Percentiles rank a stretch among this genome's conserved stretches.
phyloP scores from a whole-genome alignment of 2,113 vertebrate genomes.

The Nettapus auritus region DNA sequence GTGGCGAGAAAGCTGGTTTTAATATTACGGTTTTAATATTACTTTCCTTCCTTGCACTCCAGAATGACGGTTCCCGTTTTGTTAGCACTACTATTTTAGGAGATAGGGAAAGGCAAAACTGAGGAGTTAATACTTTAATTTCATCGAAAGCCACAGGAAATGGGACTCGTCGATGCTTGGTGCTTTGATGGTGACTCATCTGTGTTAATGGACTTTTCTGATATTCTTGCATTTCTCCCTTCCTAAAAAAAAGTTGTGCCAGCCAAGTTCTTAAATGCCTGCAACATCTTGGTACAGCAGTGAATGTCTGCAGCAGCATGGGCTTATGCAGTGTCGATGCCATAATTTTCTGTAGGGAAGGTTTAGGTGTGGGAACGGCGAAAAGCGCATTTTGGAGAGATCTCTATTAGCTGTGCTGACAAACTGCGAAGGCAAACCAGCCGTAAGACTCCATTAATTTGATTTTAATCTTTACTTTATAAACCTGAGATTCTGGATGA shows the following conservation, averaged over 20 bases:
- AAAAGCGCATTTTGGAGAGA: background rate
- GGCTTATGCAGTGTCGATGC: background rate
- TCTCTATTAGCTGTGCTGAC: constrained; percentile 17
- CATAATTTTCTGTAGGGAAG: background rate
- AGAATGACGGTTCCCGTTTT: background rate
- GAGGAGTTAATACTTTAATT: background rate
- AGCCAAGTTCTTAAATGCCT: background rate
- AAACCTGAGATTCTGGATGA: constrained; percentile 43
- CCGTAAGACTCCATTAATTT: constrained; percentile 36
- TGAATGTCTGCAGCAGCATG: background rate
- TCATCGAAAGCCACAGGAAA: background rate
- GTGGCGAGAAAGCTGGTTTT: background rate
- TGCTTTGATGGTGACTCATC: background rate
- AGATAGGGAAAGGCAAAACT: background rate
- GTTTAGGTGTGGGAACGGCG: background rate
- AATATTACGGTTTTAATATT: constrained; percentile 9
- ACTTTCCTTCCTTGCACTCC: background rate
- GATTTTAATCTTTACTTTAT: constrained; percentile 58
- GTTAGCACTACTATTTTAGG: background rate
- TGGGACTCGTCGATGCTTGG: background rate
- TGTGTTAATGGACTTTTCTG: background rate
- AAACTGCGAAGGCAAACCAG: background rate
- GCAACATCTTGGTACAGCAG: background rate
- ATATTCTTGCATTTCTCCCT: background rate
- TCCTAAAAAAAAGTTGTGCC: background rate